These are phyloP conservation scores for Agrypnus murinus DNA, from an alignment of 2,888 invertebrate genomes.

Conservation along the genomic window DNA sequence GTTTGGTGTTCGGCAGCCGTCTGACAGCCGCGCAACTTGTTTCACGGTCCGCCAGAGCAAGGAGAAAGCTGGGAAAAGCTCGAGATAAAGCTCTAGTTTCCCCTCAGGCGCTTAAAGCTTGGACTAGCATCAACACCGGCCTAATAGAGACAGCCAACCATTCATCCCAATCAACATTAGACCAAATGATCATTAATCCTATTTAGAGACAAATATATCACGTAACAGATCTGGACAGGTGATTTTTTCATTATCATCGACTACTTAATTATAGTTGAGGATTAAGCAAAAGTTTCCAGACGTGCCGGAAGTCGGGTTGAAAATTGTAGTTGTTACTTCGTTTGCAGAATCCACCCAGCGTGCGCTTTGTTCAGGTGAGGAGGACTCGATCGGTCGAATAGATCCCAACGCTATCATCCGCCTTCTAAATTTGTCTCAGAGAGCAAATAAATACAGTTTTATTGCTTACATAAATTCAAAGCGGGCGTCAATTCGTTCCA, in stretches of 20 bases:
- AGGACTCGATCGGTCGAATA: slow-evolving; percentile 51
- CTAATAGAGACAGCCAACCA: slow-evolving; percentile 66
- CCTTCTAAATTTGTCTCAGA: slow-evolving; percentile 57
- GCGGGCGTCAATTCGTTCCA: slow-evolving; percentile 59
- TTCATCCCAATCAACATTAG: slow-evolving; percentile 67
- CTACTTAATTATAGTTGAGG: slow-evolving; percentile 40
- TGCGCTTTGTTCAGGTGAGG: slow-evolving; percentile 46
- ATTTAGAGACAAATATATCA: slow-evolving; percentile 65
- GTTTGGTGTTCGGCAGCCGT: slow-evolving; percentile 60
- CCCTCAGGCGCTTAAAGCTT: slow-evolving; percentile 53
- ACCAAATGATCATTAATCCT: slow-evolving; percentile 67
- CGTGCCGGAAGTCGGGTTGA: slow-evolving; percentile 4
- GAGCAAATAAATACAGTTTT: slow-evolving; percentile 59
- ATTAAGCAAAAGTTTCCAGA: slow-evolving; percentile 35
- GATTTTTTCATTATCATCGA: slow-evolving; percentile 48
- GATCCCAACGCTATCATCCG: slow-evolving; percentile 57
- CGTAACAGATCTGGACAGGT: slow-evolving; percentile 58
- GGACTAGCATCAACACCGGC: slow-evolving; percentile 63
- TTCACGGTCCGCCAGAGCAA: slow-evolving; percentile 66
- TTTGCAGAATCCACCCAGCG: neutral
- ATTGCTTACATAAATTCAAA: slow-evolving; percentile 60
- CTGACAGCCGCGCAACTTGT: slow-evolving; percentile 65
- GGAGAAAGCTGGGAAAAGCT: slow-evolving; percentile 63
- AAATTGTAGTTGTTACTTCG: slow-evolving; percentile 12
- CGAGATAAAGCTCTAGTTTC: slow-evolving; percentile 62